Percentiles rank a stretch among this genome's conserved stretches.
Evolutionary conservation across 2,797 vertebrate species (phyloP).

Genomic region (Melanotaenia maccullochi): DNA sequence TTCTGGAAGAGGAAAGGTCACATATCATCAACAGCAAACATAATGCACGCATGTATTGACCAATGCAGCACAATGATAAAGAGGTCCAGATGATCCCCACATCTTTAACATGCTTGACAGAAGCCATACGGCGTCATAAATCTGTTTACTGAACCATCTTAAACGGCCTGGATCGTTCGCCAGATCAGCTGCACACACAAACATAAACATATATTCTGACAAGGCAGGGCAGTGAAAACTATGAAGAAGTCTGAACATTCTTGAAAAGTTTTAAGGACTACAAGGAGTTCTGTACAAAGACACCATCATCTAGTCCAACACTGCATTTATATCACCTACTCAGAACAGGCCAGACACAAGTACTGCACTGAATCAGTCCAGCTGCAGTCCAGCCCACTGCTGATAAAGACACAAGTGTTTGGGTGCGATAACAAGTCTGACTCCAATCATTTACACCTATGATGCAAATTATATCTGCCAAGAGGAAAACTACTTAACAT

Average conservation of each 20-base stretch:
- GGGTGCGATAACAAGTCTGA: constrained; percentile 52
- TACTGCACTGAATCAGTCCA: constrained; percentile 23
- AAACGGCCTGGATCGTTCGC: constrained; percentile 21
- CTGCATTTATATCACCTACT: constrained; percentile 12
- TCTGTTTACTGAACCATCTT: constrained; percentile 8
- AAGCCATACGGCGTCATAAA: constrained; percentile 1
- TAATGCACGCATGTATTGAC: background rate
- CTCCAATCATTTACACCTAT: constrained; percentile 51
- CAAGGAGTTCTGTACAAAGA: constrained; percentile 7
- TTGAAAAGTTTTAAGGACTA: background rate
- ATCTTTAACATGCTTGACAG: constrained; percentile 5
- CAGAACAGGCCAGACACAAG: constrained; percentile 2
- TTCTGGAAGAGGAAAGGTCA: constrained; percentile 39
- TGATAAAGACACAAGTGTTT: constrained; percentile 43
- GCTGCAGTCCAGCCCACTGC: constrained; percentile 4
- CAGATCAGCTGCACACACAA: background rate
- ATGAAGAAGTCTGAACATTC: background rate
- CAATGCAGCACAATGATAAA: background rate
- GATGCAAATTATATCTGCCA: constrained; percentile 3
- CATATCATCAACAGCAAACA: constrained; percentile 11
- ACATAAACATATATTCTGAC: background rate
- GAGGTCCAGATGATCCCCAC: background rate
- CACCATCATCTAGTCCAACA: background rate
- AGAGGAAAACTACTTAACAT: constrained; percentile 63
- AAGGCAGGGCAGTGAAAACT: background rate